Percentiles rank a stretch among this genome's conserved stretches.
phyloP scores from a whole-genome alignment of 2,888 invertebrate genomes.

The Bombylius major region DNA sequence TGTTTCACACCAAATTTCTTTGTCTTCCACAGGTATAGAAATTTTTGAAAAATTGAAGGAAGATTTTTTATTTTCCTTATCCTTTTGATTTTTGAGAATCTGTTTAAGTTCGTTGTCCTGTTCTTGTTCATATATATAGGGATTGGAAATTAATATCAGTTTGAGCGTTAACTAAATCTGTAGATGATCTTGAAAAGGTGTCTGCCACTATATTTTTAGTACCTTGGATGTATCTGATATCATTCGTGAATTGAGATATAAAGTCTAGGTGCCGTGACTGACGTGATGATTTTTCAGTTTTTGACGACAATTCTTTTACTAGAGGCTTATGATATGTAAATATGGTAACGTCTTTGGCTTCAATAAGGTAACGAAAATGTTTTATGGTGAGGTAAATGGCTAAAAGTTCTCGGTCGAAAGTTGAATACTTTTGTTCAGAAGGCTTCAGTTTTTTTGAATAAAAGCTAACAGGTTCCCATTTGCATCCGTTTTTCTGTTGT shows the following conservation, averaged over 20 bases:
- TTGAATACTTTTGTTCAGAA: neutral
- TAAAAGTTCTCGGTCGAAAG: neutral
- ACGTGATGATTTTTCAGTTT: no score
- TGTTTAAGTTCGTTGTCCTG: no score
- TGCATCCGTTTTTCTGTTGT: neutral
- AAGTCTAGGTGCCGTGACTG: no score
- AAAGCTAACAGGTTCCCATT: neutral
- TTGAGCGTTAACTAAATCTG: no score
- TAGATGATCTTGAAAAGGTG: neutral
- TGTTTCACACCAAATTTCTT: neutral
- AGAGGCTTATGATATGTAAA: neutral
- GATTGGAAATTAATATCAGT: no score
- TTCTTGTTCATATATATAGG: no score
- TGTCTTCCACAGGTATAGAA: neutral
- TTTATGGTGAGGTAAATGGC: neutral
- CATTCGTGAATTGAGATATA: neutral
- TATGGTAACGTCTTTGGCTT: neutral
- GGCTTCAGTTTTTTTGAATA: neutral
- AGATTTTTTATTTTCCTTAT: no score
- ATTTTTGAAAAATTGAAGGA: no score
- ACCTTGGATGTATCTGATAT: neutral
- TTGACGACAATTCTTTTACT: no score
- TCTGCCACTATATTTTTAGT: neutral
- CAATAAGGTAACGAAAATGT: neutral
- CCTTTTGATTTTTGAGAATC: no score